Evolutionary conservation across 2,797 vertebrate species (phyloP).

Genomic region (Coluber constrictor): DNA sequence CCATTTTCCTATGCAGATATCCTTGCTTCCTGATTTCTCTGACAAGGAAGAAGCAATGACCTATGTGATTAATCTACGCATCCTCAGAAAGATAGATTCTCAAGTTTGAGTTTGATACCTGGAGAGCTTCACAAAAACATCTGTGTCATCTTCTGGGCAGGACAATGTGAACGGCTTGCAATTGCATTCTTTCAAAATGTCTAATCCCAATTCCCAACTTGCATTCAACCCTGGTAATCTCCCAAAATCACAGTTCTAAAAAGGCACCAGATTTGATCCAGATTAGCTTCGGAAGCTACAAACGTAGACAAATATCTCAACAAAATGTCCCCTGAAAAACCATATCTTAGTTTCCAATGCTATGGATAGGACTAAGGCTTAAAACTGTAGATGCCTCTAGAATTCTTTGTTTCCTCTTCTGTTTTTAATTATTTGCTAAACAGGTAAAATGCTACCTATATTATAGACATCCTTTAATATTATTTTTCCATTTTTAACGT

Average conservation of each 20-base stretch:
- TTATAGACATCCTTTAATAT: slow-evolving; percentile 28
- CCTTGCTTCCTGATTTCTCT: neutral
- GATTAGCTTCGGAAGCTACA: neutral
- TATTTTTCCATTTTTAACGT: slow-evolving; percentile 60
- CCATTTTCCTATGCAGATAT: neutral
- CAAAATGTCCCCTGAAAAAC: neutral
- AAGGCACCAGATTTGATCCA: neutral
- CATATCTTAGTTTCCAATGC: neutral
- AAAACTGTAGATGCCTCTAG: neutral
- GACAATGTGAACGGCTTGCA: neutral
- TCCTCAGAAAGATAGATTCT: neutral
- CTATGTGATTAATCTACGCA: neutral
- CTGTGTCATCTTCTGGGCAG: neutral
- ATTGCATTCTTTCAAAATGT: neutral
- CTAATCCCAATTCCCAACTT: neutral
- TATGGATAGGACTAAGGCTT: neutral
- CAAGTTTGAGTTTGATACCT: neutral
- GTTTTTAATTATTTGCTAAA: neutral
- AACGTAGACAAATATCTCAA: neutral
- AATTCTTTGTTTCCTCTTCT: neutral
- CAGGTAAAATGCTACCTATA: slow-evolving; percentile 1
- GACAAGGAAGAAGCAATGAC: neutral
- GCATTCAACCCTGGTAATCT: neutral
- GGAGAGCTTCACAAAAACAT: neutral
- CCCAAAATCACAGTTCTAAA: neutral